A percentile compares a stretch with the other conserved stretches of the same genome.
phyloP scores from a whole-genome alignment of 2,888 invertebrate species.

The Acleris laterana region DNA sequence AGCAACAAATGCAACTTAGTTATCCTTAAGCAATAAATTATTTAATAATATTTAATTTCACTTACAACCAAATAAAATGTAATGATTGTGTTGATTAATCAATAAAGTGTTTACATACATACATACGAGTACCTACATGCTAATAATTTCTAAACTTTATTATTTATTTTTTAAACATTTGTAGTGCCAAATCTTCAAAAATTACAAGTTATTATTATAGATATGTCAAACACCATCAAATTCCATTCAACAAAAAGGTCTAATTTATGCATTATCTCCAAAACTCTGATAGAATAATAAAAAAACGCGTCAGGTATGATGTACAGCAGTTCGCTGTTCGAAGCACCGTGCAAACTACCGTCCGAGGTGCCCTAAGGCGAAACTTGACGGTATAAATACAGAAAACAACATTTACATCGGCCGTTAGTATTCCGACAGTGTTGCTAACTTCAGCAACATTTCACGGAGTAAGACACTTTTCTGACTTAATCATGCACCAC shows the following conservation, averaged over 20 bases:
- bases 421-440: conserved; percentile 63
- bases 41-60: no score
- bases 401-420: conserved; percentile 66
- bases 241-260: conserved; percentile 27
- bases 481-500: conserved; percentile 62
- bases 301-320: conserved; percentile 48
- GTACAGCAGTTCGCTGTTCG: conserved; percentile 50
- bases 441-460: conserved; percentile 66
- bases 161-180: no score
- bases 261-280: conserved; percentile 26
- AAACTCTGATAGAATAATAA: conserved; percentile 31
- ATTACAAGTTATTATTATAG: no score
- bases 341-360: conserved; percentile 48
- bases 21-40: no score
- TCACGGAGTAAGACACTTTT: conserved; percentile 66
- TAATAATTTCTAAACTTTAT: no score
- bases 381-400: conserved; percentile 61
- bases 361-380: conserved; percentile 47
- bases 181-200: no score
- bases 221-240: not conserved
- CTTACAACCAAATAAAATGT: no score
- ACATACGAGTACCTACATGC: no score
- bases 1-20: no score
- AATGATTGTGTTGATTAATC: no score
- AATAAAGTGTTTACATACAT: no score